phyloP scores from a whole-genome alignment of 2,888 invertebrate species.

The Parapristionchus giblindavisi region DNA sequence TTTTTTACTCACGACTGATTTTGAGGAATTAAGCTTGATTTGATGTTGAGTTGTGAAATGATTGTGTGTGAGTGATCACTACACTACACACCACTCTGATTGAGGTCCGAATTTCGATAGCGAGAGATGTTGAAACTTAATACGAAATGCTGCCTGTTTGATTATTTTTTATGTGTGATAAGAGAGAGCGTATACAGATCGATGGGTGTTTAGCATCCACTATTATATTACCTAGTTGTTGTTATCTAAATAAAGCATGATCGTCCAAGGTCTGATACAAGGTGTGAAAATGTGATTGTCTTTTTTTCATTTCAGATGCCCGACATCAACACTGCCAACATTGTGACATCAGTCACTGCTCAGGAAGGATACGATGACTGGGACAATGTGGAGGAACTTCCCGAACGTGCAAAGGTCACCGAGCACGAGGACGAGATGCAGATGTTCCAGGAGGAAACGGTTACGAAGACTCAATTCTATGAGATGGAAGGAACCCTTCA shows the following conservation, averaged over 20 bases:
- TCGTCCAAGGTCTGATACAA: too few relatives aligned
- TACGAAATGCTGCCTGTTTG: too few relatives aligned
- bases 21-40: too few relatives aligned
- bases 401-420: conserved; percentile 60
- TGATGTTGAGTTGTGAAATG: too few relatives aligned
- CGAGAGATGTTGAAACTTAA: too few relatives aligned
- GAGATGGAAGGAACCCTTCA: conserved; percentile 70
- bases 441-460: conserved; percentile 68
- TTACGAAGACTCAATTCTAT: conserved; percentile 69
- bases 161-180: too few relatives aligned
- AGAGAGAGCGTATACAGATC: conserved; percentile 19
- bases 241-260: too few relatives aligned
- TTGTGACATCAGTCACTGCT: conserved; percentile 43
- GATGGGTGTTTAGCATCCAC: not conserved
- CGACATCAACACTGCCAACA: conserved; percentile 41
- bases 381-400: conserved; percentile 49
- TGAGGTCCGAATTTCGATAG: too few relatives aligned
- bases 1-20: too few relatives aligned
- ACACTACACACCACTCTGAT: too few relatives aligned
- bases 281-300: too few relatives aligned
- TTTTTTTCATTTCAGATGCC: conserved; percentile 49
- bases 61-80: too few relatives aligned
- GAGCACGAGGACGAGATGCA: conserved; percentile 70
- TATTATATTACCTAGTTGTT: not conserved
- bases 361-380: conserved; percentile 51